Conservation (phyloP, 2,888 invertebrate species). For the Iselma pallidipennis region DNA sequence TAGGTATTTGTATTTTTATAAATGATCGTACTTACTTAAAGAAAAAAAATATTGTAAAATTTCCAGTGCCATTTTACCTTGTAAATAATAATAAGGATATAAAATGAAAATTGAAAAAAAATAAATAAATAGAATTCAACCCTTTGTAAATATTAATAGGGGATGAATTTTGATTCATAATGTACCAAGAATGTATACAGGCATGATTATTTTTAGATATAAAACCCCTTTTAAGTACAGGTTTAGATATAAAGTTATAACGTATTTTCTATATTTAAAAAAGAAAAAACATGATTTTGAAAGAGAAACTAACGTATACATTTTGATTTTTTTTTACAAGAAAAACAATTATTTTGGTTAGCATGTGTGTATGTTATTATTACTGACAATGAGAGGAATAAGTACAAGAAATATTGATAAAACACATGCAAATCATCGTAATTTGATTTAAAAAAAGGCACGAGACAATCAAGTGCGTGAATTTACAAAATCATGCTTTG, state of each 20-base stretch:
- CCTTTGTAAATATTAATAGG: conserved; percentile 27
- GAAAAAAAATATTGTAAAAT: conserved; percentile 30
- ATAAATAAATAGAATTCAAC: no score
- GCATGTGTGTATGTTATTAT: conserved; percentile 29
- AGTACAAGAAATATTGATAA: conserved; percentile 25
- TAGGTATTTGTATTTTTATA: conserved; percentile 35
- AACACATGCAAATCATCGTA: conserved; percentile 34
- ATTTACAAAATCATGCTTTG: conserved; percentile 45
- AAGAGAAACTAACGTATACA: conserved; percentile 32
- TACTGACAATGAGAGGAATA: background rate
- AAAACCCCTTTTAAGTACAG: conserved; percentile 25
- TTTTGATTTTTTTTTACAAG: conserved; percentile 19
- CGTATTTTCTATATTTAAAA: conserved; percentile 42
- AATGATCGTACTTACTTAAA: conserved; percentile 28
- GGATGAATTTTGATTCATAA: no score
- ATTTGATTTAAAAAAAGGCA: conserved; percentile 45
- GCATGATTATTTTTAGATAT: conserved; percentile 52
- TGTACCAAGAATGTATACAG: conserved; percentile 52
- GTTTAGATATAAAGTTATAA: conserved; percentile 33
- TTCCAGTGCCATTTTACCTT: conserved; percentile 45
- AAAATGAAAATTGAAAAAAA: background rate
- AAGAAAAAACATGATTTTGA: conserved; percentile 37
- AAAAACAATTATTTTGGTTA: conserved; percentile 28
- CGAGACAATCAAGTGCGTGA: conserved; percentile 56
- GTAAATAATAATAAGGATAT: conserved; percentile 29